Evolutionary conservation across 2,113 vertebrate species (phyloP).

Genomic region (Bothrops jararaca): DNA sequence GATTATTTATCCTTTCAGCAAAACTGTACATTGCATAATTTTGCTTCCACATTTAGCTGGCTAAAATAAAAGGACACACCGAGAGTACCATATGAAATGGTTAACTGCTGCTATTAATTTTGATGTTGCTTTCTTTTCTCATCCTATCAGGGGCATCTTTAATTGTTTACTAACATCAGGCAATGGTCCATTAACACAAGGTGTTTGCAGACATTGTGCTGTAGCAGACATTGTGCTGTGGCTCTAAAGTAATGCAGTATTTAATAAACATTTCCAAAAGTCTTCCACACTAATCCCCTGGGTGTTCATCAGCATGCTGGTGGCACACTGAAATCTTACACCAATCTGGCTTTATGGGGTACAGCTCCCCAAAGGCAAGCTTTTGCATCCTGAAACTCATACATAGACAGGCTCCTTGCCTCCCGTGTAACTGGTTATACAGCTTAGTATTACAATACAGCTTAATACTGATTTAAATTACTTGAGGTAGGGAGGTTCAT

Average conservation of each 20-base stretch:
- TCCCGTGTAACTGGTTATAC: not conserved
- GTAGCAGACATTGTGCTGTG: not conserved
- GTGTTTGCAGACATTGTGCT: not conserved
- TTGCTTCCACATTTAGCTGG: not conserved
- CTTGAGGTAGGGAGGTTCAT: not conserved
- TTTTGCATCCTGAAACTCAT: not conserved
- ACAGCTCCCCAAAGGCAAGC: not conserved
- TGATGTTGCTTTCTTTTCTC: not conserved
- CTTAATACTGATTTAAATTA: not conserved
- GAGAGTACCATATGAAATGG: not conserved
- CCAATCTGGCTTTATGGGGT: not conserved
- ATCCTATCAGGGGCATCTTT: not conserved
- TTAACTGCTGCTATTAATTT: not conserved
- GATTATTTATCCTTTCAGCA: not conserved
- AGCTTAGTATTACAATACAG: not conserved
- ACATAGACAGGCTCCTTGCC: not conserved
- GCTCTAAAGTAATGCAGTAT: not conserved
- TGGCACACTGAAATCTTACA: not conserved
- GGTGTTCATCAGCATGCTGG: not conserved
- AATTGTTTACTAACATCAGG: not conserved
- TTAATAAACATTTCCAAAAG: not conserved
- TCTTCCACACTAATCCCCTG: not conserved
- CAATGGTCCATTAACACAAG: not conserved
- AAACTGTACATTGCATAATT: not conserved
- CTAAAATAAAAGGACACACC: not conserved